Percentiles rank a stretch among this genome's conserved stretches.
Evolutionary conservation across 2,113 vertebrate species (phyloP).

Genomic region (Camelus bactrianus): DNA sequence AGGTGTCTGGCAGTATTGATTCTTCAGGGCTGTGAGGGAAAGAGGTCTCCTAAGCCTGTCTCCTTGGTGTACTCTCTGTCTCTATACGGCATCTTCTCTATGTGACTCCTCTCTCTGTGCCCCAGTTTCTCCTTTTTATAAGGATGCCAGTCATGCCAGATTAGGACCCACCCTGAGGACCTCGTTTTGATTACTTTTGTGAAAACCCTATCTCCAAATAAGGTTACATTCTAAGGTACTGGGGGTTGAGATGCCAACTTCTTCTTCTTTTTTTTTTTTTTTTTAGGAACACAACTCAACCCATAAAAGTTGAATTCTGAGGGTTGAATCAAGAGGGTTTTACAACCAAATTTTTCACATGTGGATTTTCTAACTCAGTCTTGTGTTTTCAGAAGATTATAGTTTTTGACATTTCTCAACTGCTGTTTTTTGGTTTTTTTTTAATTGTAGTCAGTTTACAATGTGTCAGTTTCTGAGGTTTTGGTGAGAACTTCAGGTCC

Average conservation of each 20-base stretch:
- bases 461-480: neutral
- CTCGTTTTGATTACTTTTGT: neutral
- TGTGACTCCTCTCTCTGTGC: neutral
- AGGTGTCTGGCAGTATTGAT: neutral
- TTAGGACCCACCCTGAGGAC: neutral
- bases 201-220: neutral
- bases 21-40: neutral
- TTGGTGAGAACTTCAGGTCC: neutral
- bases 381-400: neutral
- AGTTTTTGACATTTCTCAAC: conserved; percentile 17
- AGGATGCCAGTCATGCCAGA: neutral
- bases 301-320: neutral
- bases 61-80: neutral
- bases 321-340: neutral
- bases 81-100: neutral
- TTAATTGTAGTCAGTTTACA: too few species aligned
- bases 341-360: conserved; percentile 25
- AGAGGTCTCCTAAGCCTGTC: neutral
- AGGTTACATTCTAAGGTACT: neutral
- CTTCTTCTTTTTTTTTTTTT: neutral
- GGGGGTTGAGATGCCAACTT: neutral
- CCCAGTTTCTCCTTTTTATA: neutral
- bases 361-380: conserved; percentile 31
- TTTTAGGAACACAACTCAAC: neutral
- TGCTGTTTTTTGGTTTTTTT: neutral